Evolutionary conservation across 2,113 vertebrate species (phyloP).

Genomic region (Hyaena hyaena): DNA sequence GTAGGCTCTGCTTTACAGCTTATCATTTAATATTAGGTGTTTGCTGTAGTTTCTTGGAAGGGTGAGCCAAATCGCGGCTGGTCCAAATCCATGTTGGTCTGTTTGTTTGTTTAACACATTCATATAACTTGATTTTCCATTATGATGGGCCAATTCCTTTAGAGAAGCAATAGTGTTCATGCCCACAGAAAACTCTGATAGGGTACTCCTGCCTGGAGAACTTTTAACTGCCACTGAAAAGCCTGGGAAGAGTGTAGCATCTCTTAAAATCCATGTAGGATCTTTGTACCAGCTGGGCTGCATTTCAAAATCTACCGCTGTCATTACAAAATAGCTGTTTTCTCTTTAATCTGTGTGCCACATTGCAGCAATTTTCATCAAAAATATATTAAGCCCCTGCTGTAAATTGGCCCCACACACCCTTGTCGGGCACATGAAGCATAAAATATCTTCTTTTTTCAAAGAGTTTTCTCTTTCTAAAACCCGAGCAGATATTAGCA

Average conservation of each 20-base stretch:
- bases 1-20: background rate
- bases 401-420: slow-evolving; percentile 81
- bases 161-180: background rate
- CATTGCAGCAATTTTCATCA: slow-evolving; percentile 83
- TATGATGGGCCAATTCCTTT: background rate
- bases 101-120: background rate
- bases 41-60: background rate
- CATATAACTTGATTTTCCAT: background rate
- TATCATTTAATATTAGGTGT: background rate
- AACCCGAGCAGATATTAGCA: slow-evolving; percentile 63
- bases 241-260: background rate
- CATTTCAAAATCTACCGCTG: slow-evolving; percentile 76
- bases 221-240: background rate
- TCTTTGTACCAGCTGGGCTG: slow-evolving; percentile 75
- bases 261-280: slow-evolving; percentile 71
- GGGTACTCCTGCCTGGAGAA: background rate
- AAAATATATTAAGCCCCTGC: slow-evolving; percentile 84
- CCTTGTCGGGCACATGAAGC: slow-evolving; percentile 77
- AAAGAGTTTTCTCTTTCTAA: slow-evolving; percentile 65
- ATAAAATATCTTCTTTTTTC: slow-evolving; percentile 72
- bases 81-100: background rate
- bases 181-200: background rate
- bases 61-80: background rate
- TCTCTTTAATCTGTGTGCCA: slow-evolving; percentile 80
- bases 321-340: slow-evolving; percentile 79